Conservation (phyloP, 2,113 vertebrate genomes). For the Phoxinus phoxinus region DNA sequence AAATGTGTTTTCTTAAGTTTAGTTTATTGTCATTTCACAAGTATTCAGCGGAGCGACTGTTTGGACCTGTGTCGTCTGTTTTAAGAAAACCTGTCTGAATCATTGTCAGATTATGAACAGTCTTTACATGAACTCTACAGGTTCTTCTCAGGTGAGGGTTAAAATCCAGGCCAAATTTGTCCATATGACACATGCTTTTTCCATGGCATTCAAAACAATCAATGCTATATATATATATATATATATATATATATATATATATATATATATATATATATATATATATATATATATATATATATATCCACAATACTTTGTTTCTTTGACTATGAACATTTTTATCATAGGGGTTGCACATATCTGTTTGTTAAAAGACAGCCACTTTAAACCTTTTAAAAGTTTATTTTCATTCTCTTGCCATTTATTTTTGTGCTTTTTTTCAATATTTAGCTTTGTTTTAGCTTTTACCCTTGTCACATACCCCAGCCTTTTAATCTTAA, state of each 20-base stretch:
- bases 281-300: too few species aligned
- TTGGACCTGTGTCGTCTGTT: not conserved
- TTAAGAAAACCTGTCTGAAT: not conserved
- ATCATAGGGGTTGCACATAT: not conserved
- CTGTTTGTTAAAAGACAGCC: not conserved
- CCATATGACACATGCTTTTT: not conserved
- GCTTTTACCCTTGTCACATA: too few species aligned
- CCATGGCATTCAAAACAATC: not conserved
- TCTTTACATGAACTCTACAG: not conserved
- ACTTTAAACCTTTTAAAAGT: not conserved
- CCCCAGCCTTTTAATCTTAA: not conserved
- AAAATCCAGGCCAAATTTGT: not conserved
- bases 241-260: too few species aligned
- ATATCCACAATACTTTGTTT: not conserved
- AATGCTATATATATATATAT: too few species aligned
- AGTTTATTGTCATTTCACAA: not conserved
- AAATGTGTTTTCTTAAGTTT: not conserved
- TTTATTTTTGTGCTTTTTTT: too few species aligned
- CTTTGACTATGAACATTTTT: not conserved
- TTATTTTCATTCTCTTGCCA: not conserved
- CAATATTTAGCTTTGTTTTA: too few species aligned
- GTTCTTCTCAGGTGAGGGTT: not conserved
- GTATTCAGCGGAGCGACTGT: not conserved
- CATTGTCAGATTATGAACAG: too few species aligned
- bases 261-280: too few species aligned